A percentile compares a stretch with the other conserved stretches of the same genome.
phyloP scores from a whole-genome alignment of 2,113 vertebrate species.

The Micromys minutus region DNA sequence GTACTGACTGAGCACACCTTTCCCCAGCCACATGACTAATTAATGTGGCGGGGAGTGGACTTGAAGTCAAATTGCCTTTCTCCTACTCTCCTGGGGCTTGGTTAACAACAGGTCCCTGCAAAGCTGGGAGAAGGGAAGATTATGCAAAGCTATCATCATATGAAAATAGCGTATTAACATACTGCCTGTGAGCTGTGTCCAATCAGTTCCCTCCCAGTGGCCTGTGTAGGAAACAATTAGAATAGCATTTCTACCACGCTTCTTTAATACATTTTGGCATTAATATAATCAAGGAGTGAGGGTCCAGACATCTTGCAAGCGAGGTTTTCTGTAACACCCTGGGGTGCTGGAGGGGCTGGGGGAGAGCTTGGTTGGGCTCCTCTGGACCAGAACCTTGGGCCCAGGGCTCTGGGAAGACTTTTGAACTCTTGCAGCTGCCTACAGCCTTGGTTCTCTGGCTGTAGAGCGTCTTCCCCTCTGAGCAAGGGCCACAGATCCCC shows the following conservation, averaged over 20 bases:
- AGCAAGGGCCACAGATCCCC: background rate
- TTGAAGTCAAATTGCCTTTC: constrained; percentile 97
- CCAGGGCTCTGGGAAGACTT: background rate
- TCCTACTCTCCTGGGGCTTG: constrained; percentile 93
- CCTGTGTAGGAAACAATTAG: constrained; percentile 99
- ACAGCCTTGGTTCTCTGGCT: background rate
- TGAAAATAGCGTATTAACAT: constrained; percentile 99
- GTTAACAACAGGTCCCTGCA: constrained; percentile 97
- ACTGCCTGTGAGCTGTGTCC: constrained; percentile 99
- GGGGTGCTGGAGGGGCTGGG: constrained; percentile 71
- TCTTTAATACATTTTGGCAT: constrained; percentile 97
- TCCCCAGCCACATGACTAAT: constrained; percentile 98
- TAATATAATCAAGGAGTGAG: constrained; percentile 95
- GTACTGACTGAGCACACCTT: constrained; percentile 99
- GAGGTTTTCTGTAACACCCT: constrained; percentile 92
- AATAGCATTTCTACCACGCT: constrained; percentile 99
- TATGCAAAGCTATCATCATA: constrained; percentile 99
- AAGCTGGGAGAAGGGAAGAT: constrained; percentile 95
- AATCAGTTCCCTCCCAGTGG: constrained; percentile 99
- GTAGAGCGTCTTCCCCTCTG: background rate
- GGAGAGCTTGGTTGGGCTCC: background rate
- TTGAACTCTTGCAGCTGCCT: background rate
- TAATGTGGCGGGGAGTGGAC: constrained; percentile 97
- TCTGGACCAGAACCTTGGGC: constrained; percentile 59
- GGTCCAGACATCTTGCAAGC: constrained; percentile 88